These are phyloP conservation scores for Netelia fuscicornis DNA, from an alignment of 2,888 invertebrate genomes.

Conservation along the genomic window DNA sequence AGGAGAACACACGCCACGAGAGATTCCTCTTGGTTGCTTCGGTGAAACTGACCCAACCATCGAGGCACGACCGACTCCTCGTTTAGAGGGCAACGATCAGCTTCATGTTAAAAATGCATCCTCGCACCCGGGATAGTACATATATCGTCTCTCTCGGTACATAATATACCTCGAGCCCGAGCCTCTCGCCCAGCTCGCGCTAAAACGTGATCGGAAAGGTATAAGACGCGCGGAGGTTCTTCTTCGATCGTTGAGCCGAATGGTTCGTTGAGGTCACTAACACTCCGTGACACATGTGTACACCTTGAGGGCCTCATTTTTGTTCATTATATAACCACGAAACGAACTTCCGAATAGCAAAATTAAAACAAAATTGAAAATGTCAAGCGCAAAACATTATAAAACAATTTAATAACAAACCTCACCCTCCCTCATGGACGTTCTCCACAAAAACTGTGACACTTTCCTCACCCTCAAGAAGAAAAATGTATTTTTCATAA, in stretches of 20 bases:
- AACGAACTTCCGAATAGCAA: too few relatives aligned
- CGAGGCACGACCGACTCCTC: slow-evolving; percentile 40
- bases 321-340: too few relatives aligned
- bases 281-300: not conserved
- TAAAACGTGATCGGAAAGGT: slow-evolving; percentile 46
- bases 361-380: too few relatives aligned
- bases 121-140: slow-evolving; percentile 26
- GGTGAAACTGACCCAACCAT: slow-evolving; percentile 40
- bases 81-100: slow-evolving; percentile 40
- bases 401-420: too few relatives aligned
- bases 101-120: slow-evolving; percentile 56
- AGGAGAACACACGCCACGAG: slow-evolving; percentile 27
- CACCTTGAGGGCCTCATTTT: too few relatives aligned
- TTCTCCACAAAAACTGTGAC: not conserved
- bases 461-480: not conserved
- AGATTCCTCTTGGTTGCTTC: slow-evolving; percentile 51
- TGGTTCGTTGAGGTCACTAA: slow-evolving; percentile 26
- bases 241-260: slow-evolving; percentile 18
- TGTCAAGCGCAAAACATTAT: too few relatives aligned
- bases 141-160: slow-evolving; percentile 12
- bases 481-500: not conserved
- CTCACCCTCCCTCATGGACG: too few relatives aligned
- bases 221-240: slow-evolving; percentile 12
- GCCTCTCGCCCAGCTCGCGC: slow-evolving; percentile 1
- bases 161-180: not conserved